A percentile compares a stretch with the other conserved stretches of the same genome.
Conservation (phyloP, 2,113 vertebrate species). For the Phylloscopus trochilus region DNA sequence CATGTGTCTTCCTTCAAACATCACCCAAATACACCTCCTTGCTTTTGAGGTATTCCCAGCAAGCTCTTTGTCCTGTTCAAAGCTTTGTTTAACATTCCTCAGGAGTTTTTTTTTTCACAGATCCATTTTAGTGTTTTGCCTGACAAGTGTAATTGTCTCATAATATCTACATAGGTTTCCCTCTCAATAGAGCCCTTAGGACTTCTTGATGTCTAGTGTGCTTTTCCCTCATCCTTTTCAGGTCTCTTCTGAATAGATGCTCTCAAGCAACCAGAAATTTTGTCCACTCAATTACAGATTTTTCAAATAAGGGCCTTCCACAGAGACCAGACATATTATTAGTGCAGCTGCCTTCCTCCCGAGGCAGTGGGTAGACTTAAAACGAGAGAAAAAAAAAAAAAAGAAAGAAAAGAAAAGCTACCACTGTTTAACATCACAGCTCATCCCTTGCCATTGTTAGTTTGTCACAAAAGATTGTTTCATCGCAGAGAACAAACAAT, state of each 20-base stretch:
- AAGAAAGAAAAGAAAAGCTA: neutral
- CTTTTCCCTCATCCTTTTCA: constrained; percentile 19
- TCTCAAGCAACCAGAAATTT: constrained; percentile 62
- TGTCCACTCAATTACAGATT: constrained; percentile 67
- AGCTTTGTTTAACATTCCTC: constrained; percentile 5
- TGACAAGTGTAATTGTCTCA: neutral
- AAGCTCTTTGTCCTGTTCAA: neutral
- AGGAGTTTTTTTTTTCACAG: neutral
- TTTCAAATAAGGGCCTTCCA: constrained; percentile 59
- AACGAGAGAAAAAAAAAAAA: neutral
- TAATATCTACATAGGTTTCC: neutral
- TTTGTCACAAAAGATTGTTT: constrained; percentile 4
- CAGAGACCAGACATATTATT: constrained; percentile 35
- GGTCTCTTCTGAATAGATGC: constrained; percentile 53
- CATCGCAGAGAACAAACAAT: constrained; percentile 1
- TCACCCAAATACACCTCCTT: neutral
- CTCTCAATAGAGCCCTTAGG: neutral
- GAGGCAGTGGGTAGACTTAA: neutral
- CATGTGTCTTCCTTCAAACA: neutral
- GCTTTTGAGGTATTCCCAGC: neutral
- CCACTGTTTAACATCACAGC: neutral
- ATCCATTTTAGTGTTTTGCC: neutral
- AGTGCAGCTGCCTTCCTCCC: neutral
- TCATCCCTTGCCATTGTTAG: neutral
- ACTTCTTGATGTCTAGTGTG: neutral